Base-by-base conservation (phyloP, 2,113 vertebrate species). In the Herpetotheres cachinnans region DNA sequence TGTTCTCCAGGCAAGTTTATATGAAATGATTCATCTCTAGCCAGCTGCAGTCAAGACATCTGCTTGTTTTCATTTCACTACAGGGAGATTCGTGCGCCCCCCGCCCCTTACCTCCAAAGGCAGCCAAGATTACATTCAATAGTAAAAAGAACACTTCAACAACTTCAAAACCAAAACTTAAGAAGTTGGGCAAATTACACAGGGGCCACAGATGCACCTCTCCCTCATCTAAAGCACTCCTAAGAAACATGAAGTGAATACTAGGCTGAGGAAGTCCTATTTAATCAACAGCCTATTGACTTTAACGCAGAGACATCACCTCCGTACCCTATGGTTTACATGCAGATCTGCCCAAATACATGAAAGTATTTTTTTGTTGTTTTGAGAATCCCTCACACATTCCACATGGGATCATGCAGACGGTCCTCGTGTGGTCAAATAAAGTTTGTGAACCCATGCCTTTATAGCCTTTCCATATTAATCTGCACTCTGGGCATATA, bases 41-140 rank as follows among this genome's bases (percentile, higher is more conserved):
- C 92, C 93, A 97, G 92, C 96, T 95, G 95, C 90, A 92, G 79
- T 94, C 95, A 97, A 85, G 94, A 96, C 96, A 96, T 92, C 97
- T 96, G 97, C 93, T 94, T 95, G 96, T 85, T 97, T 96, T 95
- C 94, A 86, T 76, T 94, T 93, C 88, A 91, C 96, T 90, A 87
- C 85, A 84, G 63, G 76, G 58, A 95, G 79, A 92, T 78, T 93
- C 38, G 30, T 46, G 6, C 8, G 13, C 44, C 22, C 49, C 67
- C 22, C 8, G n/a, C 46, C 63, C 26, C 32, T 74, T 36, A 92
- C 69, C 72, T 96, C 86, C 77, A 86, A 81, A 94, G 71, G n/a
- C 80, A 16, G 89, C 71, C 91, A 91, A 90, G 63, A 93, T 82
- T 58, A 83, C 46, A 94, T 62, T 13, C 46, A 94, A 54, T 46